Evolutionary conservation across 2,888 invertebrate species (phyloP).

Genomic region (Drosophila antonietae): DNA sequence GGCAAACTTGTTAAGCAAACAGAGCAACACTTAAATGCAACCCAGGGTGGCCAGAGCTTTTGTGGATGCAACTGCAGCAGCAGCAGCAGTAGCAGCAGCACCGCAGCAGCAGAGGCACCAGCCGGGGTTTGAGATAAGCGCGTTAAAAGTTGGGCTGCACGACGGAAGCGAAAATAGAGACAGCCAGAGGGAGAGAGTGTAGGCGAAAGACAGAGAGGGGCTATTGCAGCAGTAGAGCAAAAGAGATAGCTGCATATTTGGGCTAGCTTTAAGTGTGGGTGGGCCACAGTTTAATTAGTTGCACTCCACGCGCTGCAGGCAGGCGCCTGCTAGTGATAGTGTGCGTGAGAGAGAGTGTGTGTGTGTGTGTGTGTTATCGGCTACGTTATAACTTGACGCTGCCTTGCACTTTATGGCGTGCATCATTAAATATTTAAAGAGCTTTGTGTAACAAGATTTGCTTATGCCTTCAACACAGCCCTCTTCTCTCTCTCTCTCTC

Average conservation of each 20-base stretch:
- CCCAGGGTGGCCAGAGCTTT: slow-evolving; percentile 11
- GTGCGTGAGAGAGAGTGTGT: background rate
- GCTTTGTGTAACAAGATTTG: slow-evolving; percentile 74
- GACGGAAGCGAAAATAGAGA: slow-evolving; percentile 21
- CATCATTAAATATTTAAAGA: slow-evolving; percentile 77
- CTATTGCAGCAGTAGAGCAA: background rate
- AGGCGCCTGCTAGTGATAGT: background rate
- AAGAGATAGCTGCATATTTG: slow-evolving; percentile 11
- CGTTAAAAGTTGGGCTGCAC: slow-evolving; percentile 61
- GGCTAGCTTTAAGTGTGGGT: slow-evolving; percentile 15
- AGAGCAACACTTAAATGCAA: slow-evolving; percentile 49
- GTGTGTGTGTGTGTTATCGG: slow-evolving; percentile 41
- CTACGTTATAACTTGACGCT: slow-evolving; percentile 63
- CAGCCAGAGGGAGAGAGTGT: background rate
- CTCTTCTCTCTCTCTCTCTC: no score
- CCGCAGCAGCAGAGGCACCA: slow-evolving; percentile 6
- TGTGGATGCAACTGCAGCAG: slow-evolving; percentile 18
- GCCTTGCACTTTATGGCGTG: slow-evolving; percentile 62
- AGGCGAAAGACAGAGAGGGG: background rate
- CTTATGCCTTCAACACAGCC: slow-evolving; percentile 46
- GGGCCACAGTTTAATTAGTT: slow-evolving; percentile 70
- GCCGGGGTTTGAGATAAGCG: slow-evolving; percentile 58
- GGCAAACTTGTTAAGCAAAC: slow-evolving; percentile 74
- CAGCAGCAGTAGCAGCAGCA: slow-evolving; percentile 5
- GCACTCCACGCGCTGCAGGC: slow-evolving; percentile 44